These are phyloP conservation scores for Ictalurus punctatus DNA, from an alignment of 2,113 vertebrate species.

Conservation along the genomic window DNA sequence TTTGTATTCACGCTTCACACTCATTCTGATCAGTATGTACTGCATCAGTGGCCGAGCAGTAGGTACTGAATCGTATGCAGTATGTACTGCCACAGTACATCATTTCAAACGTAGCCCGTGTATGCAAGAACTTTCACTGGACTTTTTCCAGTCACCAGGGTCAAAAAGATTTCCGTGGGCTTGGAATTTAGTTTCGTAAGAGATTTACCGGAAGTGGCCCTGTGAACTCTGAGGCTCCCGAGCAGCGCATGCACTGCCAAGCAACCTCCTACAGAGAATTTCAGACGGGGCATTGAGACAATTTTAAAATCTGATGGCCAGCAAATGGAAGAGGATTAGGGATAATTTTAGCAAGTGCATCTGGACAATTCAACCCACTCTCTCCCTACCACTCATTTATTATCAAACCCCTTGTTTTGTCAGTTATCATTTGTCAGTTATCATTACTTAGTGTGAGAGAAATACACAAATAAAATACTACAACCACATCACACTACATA, in stretches of 20 bases:
- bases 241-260: neutral
- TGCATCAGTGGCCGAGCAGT: no score
- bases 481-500: neutral
- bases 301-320: neutral
- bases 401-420: neutral
- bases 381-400: neutral
- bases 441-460: neutral
- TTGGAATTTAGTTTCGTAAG: neutral
- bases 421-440: neutral
- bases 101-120: no score
- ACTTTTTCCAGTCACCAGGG: neutral
- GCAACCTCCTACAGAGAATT: neutral
- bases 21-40: no score
- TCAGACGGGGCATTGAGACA: neutral
- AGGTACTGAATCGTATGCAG: no score
- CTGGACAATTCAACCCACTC: neutral
- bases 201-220: neutral
- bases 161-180: neutral
- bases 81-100: no score
- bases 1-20: no score
- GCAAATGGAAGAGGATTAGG: neutral
- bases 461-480: neutral
- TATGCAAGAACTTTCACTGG: neutral
- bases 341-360: neutral
- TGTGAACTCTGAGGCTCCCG: neutral